Conservation (phyloP, 2,888 invertebrate species). For the Ptilodon capucinus region DNA sequence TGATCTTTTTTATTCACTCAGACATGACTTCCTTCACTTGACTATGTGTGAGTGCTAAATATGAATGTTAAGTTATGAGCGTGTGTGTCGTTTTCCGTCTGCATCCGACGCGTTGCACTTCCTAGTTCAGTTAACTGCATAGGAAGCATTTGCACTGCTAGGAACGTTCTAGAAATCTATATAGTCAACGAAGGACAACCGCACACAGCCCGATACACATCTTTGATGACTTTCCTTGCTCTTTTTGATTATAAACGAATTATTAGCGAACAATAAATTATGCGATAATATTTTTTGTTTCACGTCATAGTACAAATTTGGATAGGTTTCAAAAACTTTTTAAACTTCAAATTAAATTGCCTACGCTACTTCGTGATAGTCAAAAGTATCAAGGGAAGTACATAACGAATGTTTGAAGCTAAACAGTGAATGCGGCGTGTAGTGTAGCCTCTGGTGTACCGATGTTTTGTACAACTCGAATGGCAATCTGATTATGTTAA, state of each 20-base stretch:
- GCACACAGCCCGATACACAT: neutral
- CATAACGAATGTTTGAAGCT: neutral
- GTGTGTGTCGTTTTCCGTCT: neutral
- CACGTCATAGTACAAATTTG: neutral
- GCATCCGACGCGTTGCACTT: neutral
- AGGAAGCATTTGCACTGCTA: neutral
- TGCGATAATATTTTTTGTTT: too few relatives aligned
- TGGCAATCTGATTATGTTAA: slow-evolving; percentile 7
- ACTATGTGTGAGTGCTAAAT: neutral
- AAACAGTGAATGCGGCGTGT: too few relatives aligned
- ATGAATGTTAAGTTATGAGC: neutral
- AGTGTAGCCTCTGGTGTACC: too few relatives aligned
- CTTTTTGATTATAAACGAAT: neutral
- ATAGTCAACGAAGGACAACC: neutral
- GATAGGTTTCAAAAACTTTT: neutral
- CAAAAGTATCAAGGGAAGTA: neutral
- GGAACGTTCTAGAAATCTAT: neutral
- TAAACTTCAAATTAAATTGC: too few relatives aligned
- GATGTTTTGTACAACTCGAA: neutral
- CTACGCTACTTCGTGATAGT: too few relatives aligned
- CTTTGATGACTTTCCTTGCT: neutral
- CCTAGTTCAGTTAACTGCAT: neutral
- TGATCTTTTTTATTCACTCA: neutral
- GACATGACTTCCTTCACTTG: neutral
- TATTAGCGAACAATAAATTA: neutral